Percentiles rank a stretch among this genome's conserved stretches.
Conservation (phyloP, 2,888 invertebrate species). For the Papilio gigon region DNA sequence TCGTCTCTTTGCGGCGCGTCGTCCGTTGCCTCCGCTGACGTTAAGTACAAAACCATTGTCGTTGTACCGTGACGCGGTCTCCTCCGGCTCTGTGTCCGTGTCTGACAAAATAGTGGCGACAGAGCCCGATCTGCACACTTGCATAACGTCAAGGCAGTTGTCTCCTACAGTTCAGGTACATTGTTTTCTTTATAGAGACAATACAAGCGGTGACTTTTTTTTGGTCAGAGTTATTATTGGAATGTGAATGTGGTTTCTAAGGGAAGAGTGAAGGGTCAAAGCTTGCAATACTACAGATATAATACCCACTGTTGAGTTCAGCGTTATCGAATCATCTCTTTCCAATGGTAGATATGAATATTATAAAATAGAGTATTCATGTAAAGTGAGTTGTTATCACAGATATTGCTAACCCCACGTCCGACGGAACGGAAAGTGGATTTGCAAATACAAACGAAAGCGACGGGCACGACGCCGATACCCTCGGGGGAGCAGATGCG, state of each 20-base stretch:
- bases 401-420: conserved; percentile 38
- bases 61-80: conserved; percentile 28
- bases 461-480: conserved; percentile 31
- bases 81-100: conserved; percentile 56
- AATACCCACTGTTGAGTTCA: too few relatives aligned
- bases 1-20: conserved; percentile 55
- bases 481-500: conserved; percentile 7
- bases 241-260: neutral
- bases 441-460: conserved; percentile 34
- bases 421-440: conserved; percentile 35
- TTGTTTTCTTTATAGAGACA: neutral
- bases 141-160: conserved; percentile 39
- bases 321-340: too few relatives aligned
- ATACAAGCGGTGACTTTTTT: neutral
- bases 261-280: too few relatives aligned
- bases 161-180: conserved; percentile 42
- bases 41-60: conserved; percentile 44
- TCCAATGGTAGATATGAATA: too few relatives aligned
- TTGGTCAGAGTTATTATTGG: neutral
- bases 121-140: conserved; percentile 48
- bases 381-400: neutral
- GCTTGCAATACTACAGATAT: too few relatives aligned
- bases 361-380: neutral
- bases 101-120: conserved; percentile 67
- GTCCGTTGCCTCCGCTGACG: conserved; percentile 39